These are phyloP conservation scores for Synaphobranchus kaupii DNA, from an alignment of 2,797 vertebrate genomes.

Conservation along the genomic window DNA sequence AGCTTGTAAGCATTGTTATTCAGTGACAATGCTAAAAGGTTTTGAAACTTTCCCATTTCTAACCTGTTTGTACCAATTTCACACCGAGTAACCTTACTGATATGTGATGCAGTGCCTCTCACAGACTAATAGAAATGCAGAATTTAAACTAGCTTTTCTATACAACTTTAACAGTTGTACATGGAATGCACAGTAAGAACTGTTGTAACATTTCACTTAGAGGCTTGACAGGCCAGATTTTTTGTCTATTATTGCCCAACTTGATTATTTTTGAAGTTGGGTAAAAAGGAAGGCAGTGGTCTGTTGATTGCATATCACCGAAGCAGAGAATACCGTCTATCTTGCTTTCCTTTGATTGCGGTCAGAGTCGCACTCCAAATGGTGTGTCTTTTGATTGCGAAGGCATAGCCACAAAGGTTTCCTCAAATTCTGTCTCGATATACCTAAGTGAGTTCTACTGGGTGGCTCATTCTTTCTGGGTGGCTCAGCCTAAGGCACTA, in stretches of 20 bases:
- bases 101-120: background rate
- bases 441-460: background rate
- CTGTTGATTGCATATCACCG: conserved; percentile 44
- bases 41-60: conserved; percentile 18
- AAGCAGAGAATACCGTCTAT: conserved; percentile 18
- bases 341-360: conserved; percentile 50
- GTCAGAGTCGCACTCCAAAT: conserved; percentile 27
- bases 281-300: conserved; percentile 32
- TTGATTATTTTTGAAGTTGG: background rate
- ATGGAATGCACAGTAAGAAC: background rate
- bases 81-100: no score
- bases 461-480: background rate
- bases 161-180: background rate
- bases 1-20: conserved; percentile 19
- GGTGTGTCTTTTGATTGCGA: conserved; percentile 42
- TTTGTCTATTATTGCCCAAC: conserved; percentile 1
- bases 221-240: conserved; percentile 16
- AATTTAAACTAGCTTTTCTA: background rate
- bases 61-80: background rate
- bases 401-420: background rate
- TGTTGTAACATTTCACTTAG: conserved; percentile 28
- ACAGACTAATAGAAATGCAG: background rate
- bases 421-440: background rate
- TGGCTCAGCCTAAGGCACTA: background rate
- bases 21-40: background rate